Evolutionary conservation across 2,113 vertebrate genomes (phyloP).

Genomic region (Guaruba guarouba): DNA sequence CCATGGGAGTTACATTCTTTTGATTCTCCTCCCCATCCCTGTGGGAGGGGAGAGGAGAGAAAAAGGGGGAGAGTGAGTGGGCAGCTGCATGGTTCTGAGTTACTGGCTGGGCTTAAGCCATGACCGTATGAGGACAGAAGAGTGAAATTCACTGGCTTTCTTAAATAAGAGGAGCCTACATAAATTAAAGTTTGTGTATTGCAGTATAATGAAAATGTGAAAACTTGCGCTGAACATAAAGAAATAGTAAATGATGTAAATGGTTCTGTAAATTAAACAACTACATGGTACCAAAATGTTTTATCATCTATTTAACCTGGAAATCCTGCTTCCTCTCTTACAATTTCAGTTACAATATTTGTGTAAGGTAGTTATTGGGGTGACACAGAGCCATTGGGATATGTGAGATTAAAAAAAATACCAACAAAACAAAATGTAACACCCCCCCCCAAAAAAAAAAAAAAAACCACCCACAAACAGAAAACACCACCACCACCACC

Average conservation of each 20-base stretch:
- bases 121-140: not conserved
- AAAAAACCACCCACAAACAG: not conserved
- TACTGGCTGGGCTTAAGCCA: not conserved
- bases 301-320: not conserved
- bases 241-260: not conserved
- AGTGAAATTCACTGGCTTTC: not conserved
- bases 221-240: not conserved
- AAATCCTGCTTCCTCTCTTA: not conserved
- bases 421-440: not conserved
- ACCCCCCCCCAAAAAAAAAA: not conserved
- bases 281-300: not conserved
- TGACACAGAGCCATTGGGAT: not conserved
- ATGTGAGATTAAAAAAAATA: not conserved
- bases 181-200: not conserved
- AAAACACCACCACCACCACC: not conserved
- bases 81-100: not conserved
- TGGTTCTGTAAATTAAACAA: not conserved
- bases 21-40: not conserved
- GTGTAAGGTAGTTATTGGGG: not conserved
- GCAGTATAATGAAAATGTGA: not conserved
- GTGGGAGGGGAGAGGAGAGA: not conserved
- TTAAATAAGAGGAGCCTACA: not conserved
- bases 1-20: not conserved
- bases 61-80: not conserved
- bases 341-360: rapidly evolving